Conservation (phyloP, 2,113 vertebrate genomes). For the Periophthalmus modestus region DNA sequence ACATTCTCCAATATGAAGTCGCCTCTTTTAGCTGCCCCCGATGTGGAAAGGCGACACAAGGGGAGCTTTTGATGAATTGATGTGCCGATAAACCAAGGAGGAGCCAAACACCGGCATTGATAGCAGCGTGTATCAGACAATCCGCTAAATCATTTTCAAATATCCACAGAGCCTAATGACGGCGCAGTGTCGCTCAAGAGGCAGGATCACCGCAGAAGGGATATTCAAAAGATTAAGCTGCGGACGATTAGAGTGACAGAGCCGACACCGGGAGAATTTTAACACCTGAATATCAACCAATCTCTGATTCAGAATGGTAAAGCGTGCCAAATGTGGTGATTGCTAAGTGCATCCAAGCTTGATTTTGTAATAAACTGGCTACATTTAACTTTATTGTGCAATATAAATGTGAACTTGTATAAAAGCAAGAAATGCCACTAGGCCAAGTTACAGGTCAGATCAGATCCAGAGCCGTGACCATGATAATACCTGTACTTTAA, state of each 20-base stretch:
- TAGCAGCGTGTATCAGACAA: conserved; percentile 19
- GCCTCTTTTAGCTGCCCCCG: conserved; percentile 3
- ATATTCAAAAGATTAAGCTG: conserved; percentile 23
- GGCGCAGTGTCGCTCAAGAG: neutral
- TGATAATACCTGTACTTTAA: too few species aligned
- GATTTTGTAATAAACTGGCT: neutral
- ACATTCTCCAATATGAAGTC: neutral
- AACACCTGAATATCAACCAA: neutral
- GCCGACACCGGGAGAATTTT: conserved; percentile 20
- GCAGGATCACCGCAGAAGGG: conserved; percentile 9
- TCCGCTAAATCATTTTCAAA: conserved; percentile 20
- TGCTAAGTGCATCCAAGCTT: neutral
- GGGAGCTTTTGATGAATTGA: conserved; percentile 2
- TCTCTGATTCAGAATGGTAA: neutral
- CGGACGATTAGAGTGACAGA: conserved; percentile 12
- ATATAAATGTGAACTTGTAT: too few species aligned
- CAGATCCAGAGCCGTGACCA: too few species aligned
- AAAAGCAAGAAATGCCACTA: too few species aligned
- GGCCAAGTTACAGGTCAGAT: too few species aligned
- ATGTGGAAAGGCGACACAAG: neutral
- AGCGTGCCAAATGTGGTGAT: neutral
- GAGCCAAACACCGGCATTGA: conserved; percentile 8
- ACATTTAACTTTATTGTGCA: too few species aligned
- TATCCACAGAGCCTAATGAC: conserved; percentile 13
- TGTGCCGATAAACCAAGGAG: conserved; percentile 12